Base-by-base conservation (phyloP, 1,140 invertebrate species). In the Harpegnathos saltator region DNA sequence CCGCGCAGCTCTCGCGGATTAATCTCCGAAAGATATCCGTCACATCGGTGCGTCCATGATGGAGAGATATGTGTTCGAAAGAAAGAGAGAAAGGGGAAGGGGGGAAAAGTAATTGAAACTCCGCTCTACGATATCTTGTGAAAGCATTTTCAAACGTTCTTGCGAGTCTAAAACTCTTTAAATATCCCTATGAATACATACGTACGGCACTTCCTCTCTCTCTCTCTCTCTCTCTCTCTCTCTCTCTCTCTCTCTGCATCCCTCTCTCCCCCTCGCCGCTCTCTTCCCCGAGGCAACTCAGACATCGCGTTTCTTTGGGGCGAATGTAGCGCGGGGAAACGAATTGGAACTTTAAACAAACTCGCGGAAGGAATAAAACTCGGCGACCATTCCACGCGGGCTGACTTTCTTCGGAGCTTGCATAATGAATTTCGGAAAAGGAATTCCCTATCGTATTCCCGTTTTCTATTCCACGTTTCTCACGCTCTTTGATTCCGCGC, bases 351-450 rank as follows among this genome's bases (percentile, higher is more conserved):
- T 83, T 66, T 48, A 77, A 82, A 83, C 63, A 77, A 82, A 87
- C 58, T 87, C 44, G 15, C 19, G 19, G 38, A 59, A 83, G 72
- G 48, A 83, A 78, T 61, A 58, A 86, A 87, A 83, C 61, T 54
- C 50, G 19, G 48, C 33, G 22, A 33, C 59, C 58, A 59, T 48
- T 85, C 84, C 12, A 48, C 38, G 63, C 54, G 38, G 11, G 22
- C 65, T 75, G 44, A 59, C 26, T 22, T 69, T 58, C 74, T 48
- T 48, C 29, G n/a, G 50, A 66, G 65, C 44, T 65, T 88, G 85
- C 82, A 88, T 88, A 88, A 88, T 87, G 58, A 88, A 87, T 88
- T 87, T 84, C 69, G 38, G 33, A 81, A 84, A 71, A 61, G 48
- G 33, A 75, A 66, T 84, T 84, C 29, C 63, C 48, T 73, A 19